Percentiles rank a stretch among this genome's conserved stretches.
Evolutionary conservation across 2,797 vertebrate genomes (phyloP).

Genomic region (Cossypha caffra): DNA sequence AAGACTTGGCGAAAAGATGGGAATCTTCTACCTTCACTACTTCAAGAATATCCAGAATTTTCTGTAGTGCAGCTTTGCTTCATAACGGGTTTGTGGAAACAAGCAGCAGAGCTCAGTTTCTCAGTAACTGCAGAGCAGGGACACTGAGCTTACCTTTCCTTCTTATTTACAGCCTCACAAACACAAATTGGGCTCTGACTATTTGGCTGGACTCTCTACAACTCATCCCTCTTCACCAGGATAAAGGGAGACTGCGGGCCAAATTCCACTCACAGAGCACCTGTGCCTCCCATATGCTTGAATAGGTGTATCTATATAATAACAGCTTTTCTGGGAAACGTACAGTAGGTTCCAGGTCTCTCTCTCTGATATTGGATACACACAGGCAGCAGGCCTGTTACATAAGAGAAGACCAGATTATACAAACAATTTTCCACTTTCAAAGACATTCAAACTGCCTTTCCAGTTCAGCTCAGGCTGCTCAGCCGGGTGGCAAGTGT

Average conservation of each 20-base stretch:
- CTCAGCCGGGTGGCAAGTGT: neutral
- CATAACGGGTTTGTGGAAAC: neutral
- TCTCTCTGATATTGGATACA: neutral
- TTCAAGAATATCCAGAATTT: neutral
- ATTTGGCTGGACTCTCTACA: slow-evolving; percentile 18
- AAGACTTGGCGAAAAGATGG: neutral
- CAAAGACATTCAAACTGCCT: neutral
- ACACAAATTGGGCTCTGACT: neutral
- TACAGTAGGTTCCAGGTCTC: neutral
- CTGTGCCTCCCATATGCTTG: slow-evolving; percentile 52
- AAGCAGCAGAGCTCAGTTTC: neutral
- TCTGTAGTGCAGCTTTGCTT: neutral
- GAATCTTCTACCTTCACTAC: neutral
- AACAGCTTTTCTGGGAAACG: neutral
- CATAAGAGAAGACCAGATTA: slow-evolving; percentile 22
- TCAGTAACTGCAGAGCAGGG: neutral
- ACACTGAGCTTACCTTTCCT: neutral
- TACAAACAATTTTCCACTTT: neutral
- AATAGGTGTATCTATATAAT: slow-evolving; percentile 24
- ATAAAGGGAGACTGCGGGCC: neutral
- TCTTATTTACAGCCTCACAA: slow-evolving; percentile 14
- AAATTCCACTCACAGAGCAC: slow-evolving; percentile 24
- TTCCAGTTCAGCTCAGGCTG: neutral
- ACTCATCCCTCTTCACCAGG: slow-evolving; percentile 5
- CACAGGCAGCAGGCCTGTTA: slow-evolving; percentile 1